Base-by-base conservation (phyloP, 2,888 invertebrate species). In the Tenthredo notha region DNA sequence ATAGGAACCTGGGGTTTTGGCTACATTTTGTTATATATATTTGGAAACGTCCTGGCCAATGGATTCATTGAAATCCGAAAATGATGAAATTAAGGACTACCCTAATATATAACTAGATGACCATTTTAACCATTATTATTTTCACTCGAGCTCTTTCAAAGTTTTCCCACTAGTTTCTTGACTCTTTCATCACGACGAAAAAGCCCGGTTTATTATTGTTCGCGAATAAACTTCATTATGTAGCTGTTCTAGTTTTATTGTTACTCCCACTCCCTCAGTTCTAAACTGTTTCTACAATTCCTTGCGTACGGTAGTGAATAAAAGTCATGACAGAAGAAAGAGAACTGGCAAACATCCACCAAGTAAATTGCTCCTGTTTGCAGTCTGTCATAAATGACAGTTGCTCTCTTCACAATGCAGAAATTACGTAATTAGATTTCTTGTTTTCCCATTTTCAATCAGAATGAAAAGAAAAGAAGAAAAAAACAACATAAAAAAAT, bases 241-340 rank as follows among this genome's bases (percentile, higher is more conserved):
- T 50, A 47, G 82, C 82, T n/a, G 29, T 82, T 82, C 61, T 25
- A 80, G 58, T 80, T 80, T 58, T 61, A 80, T 80, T 80, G 80
- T 80, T 61, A 80, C 29, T 18, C 58, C 40, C 2, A 18, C 80
- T 29, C 3, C 2, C 40, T 37, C 58, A 7, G 80, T 80, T 80
- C 61, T 80, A 61, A 58, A 61, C 80, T 58, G 61, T 80, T 65
- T 61, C 21, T 37, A 29, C 61, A 21, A 21, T 61, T 21, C 21
- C 43, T 43, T 40, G 43, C 25, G 12, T 74, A 74, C 21, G 21
- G 29, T n/a, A 54, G 29, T 33, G 29, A 29, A 77, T n/a, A 77
- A 54, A 77, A 40, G 4, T 21, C 54, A 18, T n/a, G 40, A 43
- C 72, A 12, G 4, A 77, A 54, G 54, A 77, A 77, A 77, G 50